These are phyloP conservation scores for Drosophila atroscutellata DNA, from an alignment of 2,888 invertebrate genomes.

Conservation along the genomic window DNA sequence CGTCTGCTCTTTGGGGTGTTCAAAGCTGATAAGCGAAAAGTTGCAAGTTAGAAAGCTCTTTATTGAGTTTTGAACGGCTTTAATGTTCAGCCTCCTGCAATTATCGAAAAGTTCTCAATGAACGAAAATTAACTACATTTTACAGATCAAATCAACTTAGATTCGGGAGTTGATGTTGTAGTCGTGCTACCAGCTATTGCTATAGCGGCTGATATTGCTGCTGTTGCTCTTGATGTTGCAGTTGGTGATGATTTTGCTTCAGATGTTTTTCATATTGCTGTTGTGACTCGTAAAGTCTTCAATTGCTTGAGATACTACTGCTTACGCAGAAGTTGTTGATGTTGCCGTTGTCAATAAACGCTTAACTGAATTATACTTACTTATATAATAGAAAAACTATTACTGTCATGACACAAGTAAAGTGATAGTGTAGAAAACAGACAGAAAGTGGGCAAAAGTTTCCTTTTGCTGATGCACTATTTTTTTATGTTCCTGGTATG, in stretches of 20 bases:
- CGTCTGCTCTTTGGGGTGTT: background rate
- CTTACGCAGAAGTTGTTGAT: background rate
- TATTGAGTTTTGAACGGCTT: conserved; percentile 29
- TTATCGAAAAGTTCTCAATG: conserved; percentile 18
- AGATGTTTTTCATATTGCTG: background rate
- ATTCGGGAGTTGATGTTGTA: background rate
- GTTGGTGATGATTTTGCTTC: background rate
- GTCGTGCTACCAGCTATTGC: background rate
- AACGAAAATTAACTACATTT: conserved; percentile 20
- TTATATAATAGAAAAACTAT: background rate
- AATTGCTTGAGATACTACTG: background rate
- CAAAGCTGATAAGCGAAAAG: background rate
- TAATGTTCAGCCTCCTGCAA: conserved; percentile 32
- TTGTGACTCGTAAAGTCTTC: background rate
- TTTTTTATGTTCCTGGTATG: background rate
- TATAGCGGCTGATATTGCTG: background rate
- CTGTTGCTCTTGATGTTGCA: background rate
- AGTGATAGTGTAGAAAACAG: background rate
- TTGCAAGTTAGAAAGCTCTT: conserved; percentile 6
- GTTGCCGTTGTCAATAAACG: background rate
- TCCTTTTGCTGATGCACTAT: background rate
- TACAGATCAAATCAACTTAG: conserved; percentile 18
- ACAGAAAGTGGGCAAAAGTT: background rate
- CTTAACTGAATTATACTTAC: background rate
- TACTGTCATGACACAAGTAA: background rate